Base-by-base conservation (phyloP, 1,140 invertebrate genomes). In the Araneus ventricosus region DNA sequence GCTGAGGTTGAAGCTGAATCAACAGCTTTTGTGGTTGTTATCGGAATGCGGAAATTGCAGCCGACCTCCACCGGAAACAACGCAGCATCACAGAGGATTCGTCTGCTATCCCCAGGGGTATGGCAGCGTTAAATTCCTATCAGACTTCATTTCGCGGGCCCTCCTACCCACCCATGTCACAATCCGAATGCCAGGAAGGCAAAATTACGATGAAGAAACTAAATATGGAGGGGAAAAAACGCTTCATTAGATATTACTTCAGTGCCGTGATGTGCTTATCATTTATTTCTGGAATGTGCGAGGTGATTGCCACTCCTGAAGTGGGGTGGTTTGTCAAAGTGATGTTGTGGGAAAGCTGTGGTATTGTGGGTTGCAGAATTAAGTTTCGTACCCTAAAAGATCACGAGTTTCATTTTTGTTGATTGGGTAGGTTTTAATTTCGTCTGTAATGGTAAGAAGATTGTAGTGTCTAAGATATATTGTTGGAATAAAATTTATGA, bases 21-120 rank as follows among this genome's bases (percentile, higher is more conserved):
- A 90, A 90, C 89, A 90, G 89, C 89, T 90, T 90, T 90, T 90
- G 89, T 90, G 89, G 89, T 90, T 90, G 79, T 90, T 90, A 90
- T 90, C 89, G 89, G 89, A 61, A 84, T 90, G 89, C 89, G 89
- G 89, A 90, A 90, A 90, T 90, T 90, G 57, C 34, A 84, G 37
- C 88, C 88, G 70, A 61, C 75, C 89, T 59, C 75, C 89, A 34
- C 39, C 70, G 67, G 67, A 79, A 90, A 90, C 89, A 37, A 34
- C 37, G 70, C 88, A 80, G 45, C 70, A 37, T 27, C 86, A 88
- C 86, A 24, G 27, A 57, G 61, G 86, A 88, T 88, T 88, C 86
- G 27, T 67, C 52, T 88, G 70, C 34, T 75, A 75, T 75, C 70
- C 70, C 70, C 70, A 75, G n/a, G 80, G 80, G 37, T 52, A 52